phyloP scores from a whole-genome alignment of 1,140 invertebrate genomes.

The Dinoponera quadriceps region DNA sequence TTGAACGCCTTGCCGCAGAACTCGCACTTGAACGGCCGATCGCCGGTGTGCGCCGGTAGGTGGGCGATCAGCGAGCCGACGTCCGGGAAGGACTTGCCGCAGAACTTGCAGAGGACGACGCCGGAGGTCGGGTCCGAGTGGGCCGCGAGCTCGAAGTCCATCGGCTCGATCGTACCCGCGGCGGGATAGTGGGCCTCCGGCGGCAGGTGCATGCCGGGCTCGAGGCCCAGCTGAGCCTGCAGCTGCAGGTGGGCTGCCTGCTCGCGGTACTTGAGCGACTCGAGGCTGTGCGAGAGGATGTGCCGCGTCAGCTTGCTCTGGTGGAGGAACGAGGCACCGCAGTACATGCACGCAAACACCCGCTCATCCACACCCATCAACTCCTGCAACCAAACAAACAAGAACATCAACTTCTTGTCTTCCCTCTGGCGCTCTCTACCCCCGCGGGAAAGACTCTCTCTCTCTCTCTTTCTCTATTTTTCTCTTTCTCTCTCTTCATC shows the following conservation, averaged over 20 bases:
- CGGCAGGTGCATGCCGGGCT: conserved; percentile 82
- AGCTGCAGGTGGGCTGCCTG: conserved; percentile 86
- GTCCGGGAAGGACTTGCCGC: conserved; percentile 95
- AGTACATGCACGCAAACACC: conserved; percentile 93
- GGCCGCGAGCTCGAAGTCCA: conserved; percentile 85
- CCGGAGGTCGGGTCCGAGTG: conserved; percentile 88
- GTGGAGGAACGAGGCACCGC: conserved; percentile 93
- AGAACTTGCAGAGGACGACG: conserved; percentile 95
- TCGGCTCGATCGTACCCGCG: conserved; percentile 83
- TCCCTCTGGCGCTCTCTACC: conserved; percentile 66
- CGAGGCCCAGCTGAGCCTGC: conserved; percentile 85
- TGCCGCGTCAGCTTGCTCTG: conserved; percentile 95
- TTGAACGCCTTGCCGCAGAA: conserved; percentile 97
- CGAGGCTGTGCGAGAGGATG: conserved; percentile 94
- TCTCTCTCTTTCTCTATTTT: conserved; percentile 58
- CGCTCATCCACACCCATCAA: conserved; percentile 90
- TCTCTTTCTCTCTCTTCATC: conserved; percentile 54
- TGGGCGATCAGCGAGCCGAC: conserved; percentile 94
- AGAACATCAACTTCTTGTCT: conserved; percentile 95
- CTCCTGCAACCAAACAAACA: conserved; percentile 96
- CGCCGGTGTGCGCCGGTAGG: conserved; percentile 94
- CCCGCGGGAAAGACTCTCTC: conserved; percentile 67
- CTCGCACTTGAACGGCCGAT: conserved; percentile 95
- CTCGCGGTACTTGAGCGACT: conserved; percentile 93
- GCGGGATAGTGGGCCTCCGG: conserved; percentile 84